These are phyloP conservation scores for Anastatus disparis DNA, from an alignment of 1,140 invertebrate genomes.

Conservation along the genomic window DNA sequence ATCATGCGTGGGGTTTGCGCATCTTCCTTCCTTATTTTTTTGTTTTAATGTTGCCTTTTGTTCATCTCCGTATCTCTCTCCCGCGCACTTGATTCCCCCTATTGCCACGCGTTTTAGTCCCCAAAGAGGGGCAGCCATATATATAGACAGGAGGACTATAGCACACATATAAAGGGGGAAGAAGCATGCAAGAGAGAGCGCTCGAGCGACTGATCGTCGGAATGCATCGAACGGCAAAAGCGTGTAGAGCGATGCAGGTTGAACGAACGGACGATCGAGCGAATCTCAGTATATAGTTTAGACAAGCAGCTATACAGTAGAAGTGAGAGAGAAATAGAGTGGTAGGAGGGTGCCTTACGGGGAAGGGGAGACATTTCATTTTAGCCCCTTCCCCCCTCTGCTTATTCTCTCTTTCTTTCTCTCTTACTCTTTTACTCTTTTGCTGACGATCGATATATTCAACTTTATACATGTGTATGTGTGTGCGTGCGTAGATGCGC, in stretches of 20 bases:
- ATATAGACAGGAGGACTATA: no score
- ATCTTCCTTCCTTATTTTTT: no score
- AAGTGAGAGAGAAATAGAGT: no score
- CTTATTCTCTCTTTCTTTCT: no score
- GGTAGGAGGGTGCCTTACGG: neutral
- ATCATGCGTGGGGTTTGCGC: no score
- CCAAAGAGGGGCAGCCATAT: slow-evolving; percentile 6
- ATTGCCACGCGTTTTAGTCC: neutral
- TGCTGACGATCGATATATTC: slow-evolving; percentile 25
- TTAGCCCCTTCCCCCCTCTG: slow-evolving; percentile 23
- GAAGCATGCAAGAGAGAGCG: no score
- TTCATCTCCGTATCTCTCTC: neutral
- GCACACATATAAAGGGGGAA: no score
- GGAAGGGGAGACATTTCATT: slow-evolving; percentile 19
- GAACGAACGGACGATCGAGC: slow-evolving; percentile 28
- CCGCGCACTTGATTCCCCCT: slow-evolving; percentile 19
- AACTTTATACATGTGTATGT: no score
- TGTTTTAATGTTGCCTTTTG: no score
- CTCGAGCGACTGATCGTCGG: slow-evolving; percentile 28
- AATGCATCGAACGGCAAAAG: slow-evolving; percentile 1
- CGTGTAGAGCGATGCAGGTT: neutral
- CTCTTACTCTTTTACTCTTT: no score
- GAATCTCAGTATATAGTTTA: slow-evolving; percentile 28
- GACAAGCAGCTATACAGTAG: neutral
- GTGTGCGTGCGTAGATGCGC: no score